Evolutionary conservation across 2,113 vertebrate genomes (phyloP).

Genomic region (Pachypanchax playfairii): DNA sequence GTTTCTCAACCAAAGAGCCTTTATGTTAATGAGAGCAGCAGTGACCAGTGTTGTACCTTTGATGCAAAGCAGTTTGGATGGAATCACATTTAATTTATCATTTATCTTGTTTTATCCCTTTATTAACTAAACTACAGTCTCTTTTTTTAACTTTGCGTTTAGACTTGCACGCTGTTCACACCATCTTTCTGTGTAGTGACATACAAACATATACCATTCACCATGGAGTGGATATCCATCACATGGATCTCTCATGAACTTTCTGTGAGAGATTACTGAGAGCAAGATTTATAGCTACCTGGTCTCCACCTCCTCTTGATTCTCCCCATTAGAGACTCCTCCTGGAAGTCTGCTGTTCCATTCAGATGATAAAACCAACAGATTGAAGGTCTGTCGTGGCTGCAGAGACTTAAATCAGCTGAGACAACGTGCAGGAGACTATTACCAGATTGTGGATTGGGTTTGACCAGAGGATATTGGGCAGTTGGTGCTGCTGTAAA

Average conservation of each 20-base stretch:
- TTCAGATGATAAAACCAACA: conserved; percentile 60
- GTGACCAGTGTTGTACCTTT: background rate
- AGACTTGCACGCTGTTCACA: conserved; percentile 13
- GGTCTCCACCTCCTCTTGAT: conserved; percentile 4
- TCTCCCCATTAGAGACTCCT: conserved; percentile 47
- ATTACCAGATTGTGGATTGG: conserved; percentile 54
- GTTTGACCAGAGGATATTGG: conserved; percentile 62
- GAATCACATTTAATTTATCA: background rate
- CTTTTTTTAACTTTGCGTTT: conserved; percentile 6
- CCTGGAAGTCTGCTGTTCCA: conserved; percentile 28
- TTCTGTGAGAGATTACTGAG: conserved; percentile 49
- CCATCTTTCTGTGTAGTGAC: conserved; percentile 41
- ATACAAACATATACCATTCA: conserved; percentile 60
- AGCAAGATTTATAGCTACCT: conserved; percentile 61
- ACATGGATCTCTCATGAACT: conserved; percentile 30
- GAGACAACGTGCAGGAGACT: conserved; percentile 43
- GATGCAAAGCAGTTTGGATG: background rate
- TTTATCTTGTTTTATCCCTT: background rate
- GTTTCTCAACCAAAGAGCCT: conserved; percentile 12
- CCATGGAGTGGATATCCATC: conserved; percentile 54
- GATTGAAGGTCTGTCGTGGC: conserved; percentile 50
- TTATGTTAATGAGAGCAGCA: conserved; percentile 8
- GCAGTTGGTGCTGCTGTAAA: conserved; percentile 66
- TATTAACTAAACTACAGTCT: background rate
- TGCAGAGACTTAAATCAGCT: conserved; percentile 55